Conservation (phyloP, 2,113 vertebrate genomes). For the Cricetomys ansorgei region DNA sequence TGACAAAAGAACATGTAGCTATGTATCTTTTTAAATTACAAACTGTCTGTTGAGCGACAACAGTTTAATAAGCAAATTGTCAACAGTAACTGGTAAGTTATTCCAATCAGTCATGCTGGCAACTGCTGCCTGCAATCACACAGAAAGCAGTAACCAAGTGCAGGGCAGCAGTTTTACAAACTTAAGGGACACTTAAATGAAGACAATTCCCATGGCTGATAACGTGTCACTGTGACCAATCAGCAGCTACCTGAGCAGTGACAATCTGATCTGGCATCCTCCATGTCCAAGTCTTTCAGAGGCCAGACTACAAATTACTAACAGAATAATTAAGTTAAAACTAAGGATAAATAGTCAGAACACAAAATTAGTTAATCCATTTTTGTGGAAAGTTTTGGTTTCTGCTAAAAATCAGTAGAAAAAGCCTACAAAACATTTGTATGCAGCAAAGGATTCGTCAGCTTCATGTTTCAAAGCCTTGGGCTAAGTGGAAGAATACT, state of each 20-base stretch:
- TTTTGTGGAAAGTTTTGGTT: not conserved
- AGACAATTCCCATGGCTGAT: slow-evolving; percentile 27
- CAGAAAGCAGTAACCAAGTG: slow-evolving; percentile 10
- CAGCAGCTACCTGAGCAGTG: not conserved
- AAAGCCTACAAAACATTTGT: not conserved
- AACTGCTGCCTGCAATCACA: not conserved
- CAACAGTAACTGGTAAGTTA: slow-evolving; percentile 34
- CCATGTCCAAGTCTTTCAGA: not conserved
- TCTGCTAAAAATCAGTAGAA: not conserved
- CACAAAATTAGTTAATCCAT: not conserved
- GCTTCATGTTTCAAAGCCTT: not conserved
- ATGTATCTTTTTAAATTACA: slow-evolving; percentile 72
- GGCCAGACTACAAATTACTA: not conserved
- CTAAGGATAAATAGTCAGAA: slow-evolving; percentile 24
- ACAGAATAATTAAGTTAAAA: not conserved
- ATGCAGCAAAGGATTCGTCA: not conserved
- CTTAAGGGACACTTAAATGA: slow-evolving; percentile 44
- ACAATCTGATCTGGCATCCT: not conserved
- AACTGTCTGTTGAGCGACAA: slow-evolving; percentile 69
- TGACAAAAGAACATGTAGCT: slow-evolving; percentile 38
- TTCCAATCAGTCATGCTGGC: not conserved
- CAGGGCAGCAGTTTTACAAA: not conserved
- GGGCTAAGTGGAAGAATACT: not conserved
- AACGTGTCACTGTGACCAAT: not conserved
- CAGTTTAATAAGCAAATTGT: slow-evolving; percentile 64